These are phyloP conservation scores for Brachionichthys hirsutus DNA, from an alignment of 2,113 vertebrate genomes.

Conservation along the genomic window DNA sequence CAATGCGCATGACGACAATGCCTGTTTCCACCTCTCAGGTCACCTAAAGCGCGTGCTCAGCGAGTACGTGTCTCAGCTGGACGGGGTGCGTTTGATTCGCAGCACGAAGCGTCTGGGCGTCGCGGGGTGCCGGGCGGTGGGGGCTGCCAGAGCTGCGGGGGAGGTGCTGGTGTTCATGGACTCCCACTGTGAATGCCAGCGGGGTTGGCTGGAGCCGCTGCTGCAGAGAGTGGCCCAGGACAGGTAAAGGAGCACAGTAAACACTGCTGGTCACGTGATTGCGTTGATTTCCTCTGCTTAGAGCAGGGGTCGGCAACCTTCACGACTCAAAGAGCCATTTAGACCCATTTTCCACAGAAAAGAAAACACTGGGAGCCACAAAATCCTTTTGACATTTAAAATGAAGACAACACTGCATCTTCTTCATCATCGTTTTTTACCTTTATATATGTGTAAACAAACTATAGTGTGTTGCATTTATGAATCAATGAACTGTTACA, in stretches of 20 bases:
- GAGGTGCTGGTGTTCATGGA: slow-evolving; percentile 90
- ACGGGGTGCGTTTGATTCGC: slow-evolving; percentile 83
- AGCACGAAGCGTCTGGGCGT: slow-evolving; percentile 84
- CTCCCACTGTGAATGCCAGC: slow-evolving; percentile 87
- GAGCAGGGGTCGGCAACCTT: too few species aligned
- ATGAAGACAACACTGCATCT: too few species aligned
- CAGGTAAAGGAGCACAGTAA: slow-evolving; percentile 67
- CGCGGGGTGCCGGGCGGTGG: slow-evolving; percentile 81
- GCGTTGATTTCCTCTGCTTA: too few species aligned
- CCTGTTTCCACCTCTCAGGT: slow-evolving; percentile 63
- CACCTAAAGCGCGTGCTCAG: slow-evolving; percentile 83
- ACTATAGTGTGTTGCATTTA: too few species aligned
- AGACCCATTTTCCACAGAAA: too few species aligned
- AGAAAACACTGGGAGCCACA: too few species aligned
- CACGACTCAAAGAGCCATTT: too few species aligned
- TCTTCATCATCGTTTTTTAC: too few species aligned
- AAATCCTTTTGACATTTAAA: too few species aligned
- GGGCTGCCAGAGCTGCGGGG: slow-evolving; percentile 82
- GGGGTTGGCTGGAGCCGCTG: slow-evolving; percentile 88
- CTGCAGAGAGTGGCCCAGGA: slow-evolving; percentile 84
- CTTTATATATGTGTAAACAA: too few species aligned
- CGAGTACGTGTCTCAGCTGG: slow-evolving; percentile 83
- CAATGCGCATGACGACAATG: background rate
- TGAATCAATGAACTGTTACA: too few species aligned
- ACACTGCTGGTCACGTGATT: too few species aligned